Base-by-base conservation (phyloP, 2,797 vertebrate species). In the Bovichtus diacanthus region DNA sequence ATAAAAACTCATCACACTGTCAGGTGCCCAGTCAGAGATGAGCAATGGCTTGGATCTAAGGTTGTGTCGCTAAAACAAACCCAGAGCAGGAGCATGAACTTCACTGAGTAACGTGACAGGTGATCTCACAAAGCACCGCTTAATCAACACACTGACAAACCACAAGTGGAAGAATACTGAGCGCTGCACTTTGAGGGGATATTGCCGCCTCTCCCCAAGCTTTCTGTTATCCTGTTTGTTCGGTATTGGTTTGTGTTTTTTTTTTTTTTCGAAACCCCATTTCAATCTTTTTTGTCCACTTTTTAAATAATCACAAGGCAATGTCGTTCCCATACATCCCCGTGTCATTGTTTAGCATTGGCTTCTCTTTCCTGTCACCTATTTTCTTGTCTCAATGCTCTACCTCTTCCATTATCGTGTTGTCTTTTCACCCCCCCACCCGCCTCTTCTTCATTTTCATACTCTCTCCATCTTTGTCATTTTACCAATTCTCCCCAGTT, bases 381-480 rank as follows among this genome's bases (percentile, higher is more conserved):
- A 6, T 69, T 76, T 64, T 58, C 27, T 44, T 9, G 1, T 44
- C 51, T 70, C 58, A 19, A 2, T 46, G 41, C 70, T 76, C 51
- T 34, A 58, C 21, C 58, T 65, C 15, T 36, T 68, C 62, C 55
- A 68, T 84, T 83, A 78, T 64, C 16, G 2, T 62, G 43, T 51
- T 54, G 60, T 60, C 61, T 72, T 74, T 60, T 62, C 12, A 0
- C 46, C 56, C 34, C 3, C 53, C 9, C 21, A 53, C 51, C 23
- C 34, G 49, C 25, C 47, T 47, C 58, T 8, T 23, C 34, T 74
- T 80, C 27, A 78, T 81, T 90, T 76, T 77, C 56, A 62, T 61
- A 74, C 43, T 60, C 62, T 65, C 60, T 84, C 43, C 18, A 55
- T 86, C 74, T 78, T 63, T 85, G 78, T 83, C 84, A 71, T 80